phyloP scores from a whole-genome alignment of 2,113 vertebrate genomes.

The Ardeotis arabs region DNA sequence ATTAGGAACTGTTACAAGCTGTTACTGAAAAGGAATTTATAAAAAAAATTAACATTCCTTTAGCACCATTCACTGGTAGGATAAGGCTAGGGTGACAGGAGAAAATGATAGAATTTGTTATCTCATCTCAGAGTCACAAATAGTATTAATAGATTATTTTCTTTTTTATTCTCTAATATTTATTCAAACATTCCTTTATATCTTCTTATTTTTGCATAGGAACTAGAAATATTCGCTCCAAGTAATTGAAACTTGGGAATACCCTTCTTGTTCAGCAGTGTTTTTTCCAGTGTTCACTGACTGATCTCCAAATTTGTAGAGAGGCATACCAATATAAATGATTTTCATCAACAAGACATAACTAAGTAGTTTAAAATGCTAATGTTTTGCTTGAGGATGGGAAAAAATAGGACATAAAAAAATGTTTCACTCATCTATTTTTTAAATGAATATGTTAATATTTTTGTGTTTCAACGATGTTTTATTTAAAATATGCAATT shows the following conservation, averaged over 20 bases:
- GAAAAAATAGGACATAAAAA: conserved; percentile 4
- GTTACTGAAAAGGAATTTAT: neutral
- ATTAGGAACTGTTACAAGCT: neutral
- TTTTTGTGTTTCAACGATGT: neutral
- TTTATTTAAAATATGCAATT: neutral
- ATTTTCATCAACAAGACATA: neutral
- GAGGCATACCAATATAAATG: neutral
- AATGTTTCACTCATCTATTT: neutral
- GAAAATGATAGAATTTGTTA: neutral
- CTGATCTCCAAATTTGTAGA: neutral
- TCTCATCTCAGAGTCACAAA: neutral
- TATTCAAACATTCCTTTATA: neutral
- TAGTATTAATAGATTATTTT: neutral
- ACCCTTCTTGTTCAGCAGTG: neutral
- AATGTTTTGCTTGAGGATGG: neutral
- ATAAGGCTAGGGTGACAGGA: neutral
- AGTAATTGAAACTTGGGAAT: neutral
- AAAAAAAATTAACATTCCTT: neutral
- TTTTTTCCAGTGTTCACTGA: neutral
- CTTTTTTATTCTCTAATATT: neutral
- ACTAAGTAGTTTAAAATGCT: neutral
- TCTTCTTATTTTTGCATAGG: neutral
- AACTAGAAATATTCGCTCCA: neutral
- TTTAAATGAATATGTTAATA: neutral
- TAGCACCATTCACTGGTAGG: neutral